Conservation (phyloP, 1,140 invertebrate genomes). For the Microplitis mediator region DNA sequence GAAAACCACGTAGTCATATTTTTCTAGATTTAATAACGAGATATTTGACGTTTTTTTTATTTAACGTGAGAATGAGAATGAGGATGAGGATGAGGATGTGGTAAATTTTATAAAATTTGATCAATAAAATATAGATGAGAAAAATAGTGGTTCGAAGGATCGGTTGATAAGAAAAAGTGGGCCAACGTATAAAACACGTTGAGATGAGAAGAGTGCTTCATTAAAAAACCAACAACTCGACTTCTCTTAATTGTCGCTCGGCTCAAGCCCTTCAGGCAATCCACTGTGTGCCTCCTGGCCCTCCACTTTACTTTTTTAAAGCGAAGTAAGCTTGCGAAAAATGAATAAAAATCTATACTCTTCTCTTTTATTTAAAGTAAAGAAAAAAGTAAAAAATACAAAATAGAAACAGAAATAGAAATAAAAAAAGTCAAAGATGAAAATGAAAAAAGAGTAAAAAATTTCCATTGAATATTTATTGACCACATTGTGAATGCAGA, state of each 20-base stretch:
- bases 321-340: too few relatives aligned
- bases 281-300: too few relatives aligned
- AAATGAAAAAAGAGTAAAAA: neutral
- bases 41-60: too few relatives aligned
- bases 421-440: neutral
- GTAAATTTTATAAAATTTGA: neutral
- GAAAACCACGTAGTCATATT: too few relatives aligned
- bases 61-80: too few relatives aligned
- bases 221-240: slow-evolving; percentile 21
- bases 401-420: neutral
- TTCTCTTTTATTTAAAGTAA: neutral
- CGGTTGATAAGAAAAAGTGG: slow-evolving; percentile 35
- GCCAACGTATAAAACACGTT: slow-evolving; percentile 24
- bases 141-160: slow-evolving; percentile 18
- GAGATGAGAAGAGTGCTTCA: slow-evolving; percentile 32
- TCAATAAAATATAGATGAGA: neutral
- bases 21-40: too few relatives aligned
- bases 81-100: too few relatives aligned
- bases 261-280: neutral
- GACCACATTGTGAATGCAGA: slow-evolving; percentile 7
- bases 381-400: neutral
- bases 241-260: slow-evolving; percentile 39
- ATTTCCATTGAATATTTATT: slow-evolving; percentile 23
- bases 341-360: neutral
- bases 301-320: too few relatives aligned